Evolutionary conservation across 2,888 invertebrate species (phyloP).

Genomic region (Luperina testacea): DNA sequence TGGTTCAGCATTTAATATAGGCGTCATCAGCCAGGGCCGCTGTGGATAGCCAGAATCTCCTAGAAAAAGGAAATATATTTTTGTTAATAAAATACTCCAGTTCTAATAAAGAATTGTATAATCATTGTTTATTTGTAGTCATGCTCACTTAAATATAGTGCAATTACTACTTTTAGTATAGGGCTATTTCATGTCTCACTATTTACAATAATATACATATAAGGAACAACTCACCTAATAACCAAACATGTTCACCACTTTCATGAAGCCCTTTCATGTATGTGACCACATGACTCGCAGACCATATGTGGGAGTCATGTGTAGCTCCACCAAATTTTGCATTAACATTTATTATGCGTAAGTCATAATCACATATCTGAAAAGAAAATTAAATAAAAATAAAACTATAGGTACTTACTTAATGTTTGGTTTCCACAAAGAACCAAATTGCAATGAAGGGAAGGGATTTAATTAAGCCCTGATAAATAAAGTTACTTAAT

Average conservation of each 20-base stretch:
- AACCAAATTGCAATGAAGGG: not conserved
- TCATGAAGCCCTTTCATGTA: slow-evolving; percentile 2
- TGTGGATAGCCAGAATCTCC: too few species aligned
- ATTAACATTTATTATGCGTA: not conserved
- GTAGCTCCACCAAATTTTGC: slow-evolving; percentile 1
- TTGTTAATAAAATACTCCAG: too few species aligned
- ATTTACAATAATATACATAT: too few species aligned
- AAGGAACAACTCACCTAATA: too few species aligned
- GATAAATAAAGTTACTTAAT: too few species aligned
- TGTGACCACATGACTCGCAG: not conserved
- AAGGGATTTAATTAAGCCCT: not conserved
- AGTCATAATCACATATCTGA: slow-evolving; percentile 6
- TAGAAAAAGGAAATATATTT: too few species aligned
- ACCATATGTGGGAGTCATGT: slow-evolving; percentile 1
- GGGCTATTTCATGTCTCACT: too few species aligned
- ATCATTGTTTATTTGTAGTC: too few species aligned
- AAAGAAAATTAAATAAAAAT: not conserved
- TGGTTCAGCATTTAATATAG: not conserved
- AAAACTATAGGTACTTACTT: not conserved
- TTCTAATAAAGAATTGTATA: too few species aligned
- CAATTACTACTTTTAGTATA: too few species aligned
- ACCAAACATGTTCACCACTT: not conserved
- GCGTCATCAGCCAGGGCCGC: not conserved
- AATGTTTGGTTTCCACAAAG: slow-evolving; percentile 1
- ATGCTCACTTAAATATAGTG: too few species aligned